Evolutionary conservation across 2,888 invertebrate genomes (phyloP).

Genomic region (Standfussiana lucernea): DNA sequence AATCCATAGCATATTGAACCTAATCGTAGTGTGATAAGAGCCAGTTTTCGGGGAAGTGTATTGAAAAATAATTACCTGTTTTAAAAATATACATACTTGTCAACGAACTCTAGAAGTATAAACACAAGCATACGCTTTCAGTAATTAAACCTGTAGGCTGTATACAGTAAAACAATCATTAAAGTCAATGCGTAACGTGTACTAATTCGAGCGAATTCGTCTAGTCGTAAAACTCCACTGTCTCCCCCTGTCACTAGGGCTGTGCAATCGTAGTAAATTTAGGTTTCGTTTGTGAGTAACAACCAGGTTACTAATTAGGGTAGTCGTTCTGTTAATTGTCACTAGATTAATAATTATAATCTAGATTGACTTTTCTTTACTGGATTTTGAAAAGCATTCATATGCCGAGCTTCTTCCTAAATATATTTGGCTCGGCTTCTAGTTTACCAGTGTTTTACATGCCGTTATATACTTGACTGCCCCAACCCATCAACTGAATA

Average conservation of each 20-base stretch:
- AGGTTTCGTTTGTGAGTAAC: not conserved
- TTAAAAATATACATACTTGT: not conserved
- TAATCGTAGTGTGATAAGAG: too few species aligned
- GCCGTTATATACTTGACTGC: not conserved
- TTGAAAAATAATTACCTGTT: not conserved
- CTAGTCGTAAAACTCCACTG: conserved; percentile 52
- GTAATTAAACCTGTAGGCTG: conserved; percentile 35
- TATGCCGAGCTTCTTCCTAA: not conserved
- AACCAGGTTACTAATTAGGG: not conserved
- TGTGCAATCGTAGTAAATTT: not conserved
- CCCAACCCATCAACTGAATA: not conserved
- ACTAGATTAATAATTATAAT: conserved; percentile 13
- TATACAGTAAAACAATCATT: conserved; percentile 45
- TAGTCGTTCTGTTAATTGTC: not conserved
- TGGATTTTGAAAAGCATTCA: not conserved
- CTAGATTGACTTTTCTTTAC: not conserved
- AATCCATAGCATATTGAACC: too few species aligned
- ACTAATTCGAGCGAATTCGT: conserved; percentile 58
- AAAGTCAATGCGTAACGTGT: conserved; percentile 55
- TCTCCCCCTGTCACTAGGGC: conserved; percentile 25
- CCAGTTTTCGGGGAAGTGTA: too few species aligned
- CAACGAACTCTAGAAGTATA: not conserved
- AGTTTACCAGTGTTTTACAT: not conserved
- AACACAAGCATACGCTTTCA: not conserved
- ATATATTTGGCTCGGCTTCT: not conserved